These are phyloP conservation scores for Nasalis larvatus DNA, from an alignment of 2,113 vertebrate genomes.

Conservation along the genomic window DNA sequence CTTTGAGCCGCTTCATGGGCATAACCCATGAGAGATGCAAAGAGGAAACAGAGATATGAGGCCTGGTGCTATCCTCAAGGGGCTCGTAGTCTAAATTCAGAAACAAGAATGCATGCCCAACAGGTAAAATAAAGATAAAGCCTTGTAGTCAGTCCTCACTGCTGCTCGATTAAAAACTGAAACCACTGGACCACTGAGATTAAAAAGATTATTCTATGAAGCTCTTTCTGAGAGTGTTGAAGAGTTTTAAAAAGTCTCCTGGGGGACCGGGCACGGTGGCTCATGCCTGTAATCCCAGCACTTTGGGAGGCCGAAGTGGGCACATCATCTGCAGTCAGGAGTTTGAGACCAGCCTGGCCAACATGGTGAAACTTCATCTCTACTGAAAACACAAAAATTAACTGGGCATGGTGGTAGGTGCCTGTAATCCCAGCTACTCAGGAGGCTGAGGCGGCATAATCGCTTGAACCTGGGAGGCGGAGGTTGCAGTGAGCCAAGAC, in stretches of 20 bases:
- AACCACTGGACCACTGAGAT: neutral
- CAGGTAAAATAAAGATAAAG: neutral
- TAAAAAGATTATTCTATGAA: neutral
- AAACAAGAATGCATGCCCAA: neutral
- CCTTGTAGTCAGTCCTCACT: neutral
- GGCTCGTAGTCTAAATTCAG: neutral
- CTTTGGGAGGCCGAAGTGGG: too few relatives aligned
- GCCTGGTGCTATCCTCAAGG: neutral
- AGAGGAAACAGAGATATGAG: neutral
- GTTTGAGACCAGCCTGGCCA: too few relatives aligned
- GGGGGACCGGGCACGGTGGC: accelerated
- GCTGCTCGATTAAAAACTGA: neutral
- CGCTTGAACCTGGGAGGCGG: too few relatives aligned
- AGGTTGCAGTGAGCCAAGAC: too few relatives aligned
- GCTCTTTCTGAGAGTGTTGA: neutral
- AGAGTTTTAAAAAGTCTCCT: neutral
- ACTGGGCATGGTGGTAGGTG: too few relatives aligned
- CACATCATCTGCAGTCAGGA: too few relatives aligned
- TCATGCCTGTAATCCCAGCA: too few relatives aligned
- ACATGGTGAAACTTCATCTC: too few relatives aligned
- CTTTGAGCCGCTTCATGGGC: neutral
- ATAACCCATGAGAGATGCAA: neutral
- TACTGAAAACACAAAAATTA: too few relatives aligned
- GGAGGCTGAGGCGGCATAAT: too few relatives aligned
- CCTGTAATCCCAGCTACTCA: too few relatives aligned